Percentiles rank a stretch among this genome's conserved stretches.
phyloP scores from a whole-genome alignment of 2,888 invertebrate genomes.

The Ophraella communa region DNA sequence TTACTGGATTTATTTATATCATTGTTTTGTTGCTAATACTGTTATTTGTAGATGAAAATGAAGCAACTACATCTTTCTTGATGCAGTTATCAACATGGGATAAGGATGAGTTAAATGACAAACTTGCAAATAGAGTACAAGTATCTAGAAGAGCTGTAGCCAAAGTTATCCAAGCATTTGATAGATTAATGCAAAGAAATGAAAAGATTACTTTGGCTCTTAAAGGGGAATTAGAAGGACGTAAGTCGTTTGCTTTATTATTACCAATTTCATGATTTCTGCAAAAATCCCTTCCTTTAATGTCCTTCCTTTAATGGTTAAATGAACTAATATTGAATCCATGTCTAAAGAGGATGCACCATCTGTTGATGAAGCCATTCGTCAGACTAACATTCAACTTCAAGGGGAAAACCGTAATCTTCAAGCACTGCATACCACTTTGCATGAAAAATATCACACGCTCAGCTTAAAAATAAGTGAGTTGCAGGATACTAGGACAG shows the following conservation, averaged over 20 bases:
- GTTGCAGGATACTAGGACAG: conserved; percentile 85
- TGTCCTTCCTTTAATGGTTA: background rate
- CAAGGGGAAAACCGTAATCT: conserved; percentile 90
- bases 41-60: conserved; percentile 90
- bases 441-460: conserved; percentile 93
- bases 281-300: too few species aligned
- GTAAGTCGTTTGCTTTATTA: conserved; percentile 55
- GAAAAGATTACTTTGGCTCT: conserved; percentile 91
- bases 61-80: conserved; percentile 94
- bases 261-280: background rate
- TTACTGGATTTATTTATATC: too few species aligned
- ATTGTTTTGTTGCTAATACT: too few species aligned
- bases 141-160: conserved; percentile 96
- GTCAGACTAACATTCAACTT: conserved; percentile 85
- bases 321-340: background rate
- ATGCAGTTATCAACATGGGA: conserved; percentile 97
- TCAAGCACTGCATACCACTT: conserved; percentile 87
- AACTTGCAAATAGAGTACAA: conserved; percentile 92
- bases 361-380: conserved; percentile 80
- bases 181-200: conserved; percentile 93
- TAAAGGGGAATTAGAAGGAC: conserved; percentile 80
- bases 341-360: conserved; percentile 66
- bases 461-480: conserved; percentile 91
- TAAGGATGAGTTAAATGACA: conserved; percentile 95
- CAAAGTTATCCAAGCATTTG: conserved; percentile 95